phyloP scores from a whole-genome alignment of 2,113 vertebrate species.

The Sander lucioperca region DNA sequence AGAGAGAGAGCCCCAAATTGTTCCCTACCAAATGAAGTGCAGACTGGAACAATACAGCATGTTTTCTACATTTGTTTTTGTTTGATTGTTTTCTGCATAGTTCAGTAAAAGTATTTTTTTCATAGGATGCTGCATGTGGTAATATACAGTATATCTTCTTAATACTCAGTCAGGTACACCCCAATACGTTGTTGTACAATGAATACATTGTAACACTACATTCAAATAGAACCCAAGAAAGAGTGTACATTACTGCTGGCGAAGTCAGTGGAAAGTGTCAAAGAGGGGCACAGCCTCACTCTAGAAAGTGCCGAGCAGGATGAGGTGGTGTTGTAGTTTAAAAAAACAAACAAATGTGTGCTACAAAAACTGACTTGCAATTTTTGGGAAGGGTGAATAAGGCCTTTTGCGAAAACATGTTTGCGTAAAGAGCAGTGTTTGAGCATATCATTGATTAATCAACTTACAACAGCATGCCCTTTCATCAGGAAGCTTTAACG shows the following conservation, averaged over 20 bases:
- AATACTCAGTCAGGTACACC: neutral
- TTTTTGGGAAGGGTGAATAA: neutral
- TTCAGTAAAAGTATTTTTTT: neutral
- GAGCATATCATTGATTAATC: neutral
- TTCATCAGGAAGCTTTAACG: neutral
- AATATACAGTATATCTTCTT: neutral
- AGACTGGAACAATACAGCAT: neutral
- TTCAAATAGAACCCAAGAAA: neutral
- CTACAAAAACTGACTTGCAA: neutral
- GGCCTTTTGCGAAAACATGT: neutral
- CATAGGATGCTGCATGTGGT: neutral
- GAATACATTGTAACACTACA: neutral
- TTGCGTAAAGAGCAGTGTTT: neutral
- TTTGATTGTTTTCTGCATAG: neutral
- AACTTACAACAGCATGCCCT: neutral
- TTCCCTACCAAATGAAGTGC: conserved; percentile 7
- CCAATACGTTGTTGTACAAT: neutral
- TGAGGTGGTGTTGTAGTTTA: too few relatives aligned
- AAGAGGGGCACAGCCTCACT: neutral
- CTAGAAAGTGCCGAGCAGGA: too few relatives aligned
- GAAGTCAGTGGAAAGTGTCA: neutral
- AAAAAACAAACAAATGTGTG: neutral
- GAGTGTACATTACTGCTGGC: neutral
- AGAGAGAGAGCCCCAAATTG: neutral
- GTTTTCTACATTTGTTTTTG: neutral